Base-by-base conservation (phyloP, 2,888 invertebrate species). In the Diadegma fenestrale region DNA sequence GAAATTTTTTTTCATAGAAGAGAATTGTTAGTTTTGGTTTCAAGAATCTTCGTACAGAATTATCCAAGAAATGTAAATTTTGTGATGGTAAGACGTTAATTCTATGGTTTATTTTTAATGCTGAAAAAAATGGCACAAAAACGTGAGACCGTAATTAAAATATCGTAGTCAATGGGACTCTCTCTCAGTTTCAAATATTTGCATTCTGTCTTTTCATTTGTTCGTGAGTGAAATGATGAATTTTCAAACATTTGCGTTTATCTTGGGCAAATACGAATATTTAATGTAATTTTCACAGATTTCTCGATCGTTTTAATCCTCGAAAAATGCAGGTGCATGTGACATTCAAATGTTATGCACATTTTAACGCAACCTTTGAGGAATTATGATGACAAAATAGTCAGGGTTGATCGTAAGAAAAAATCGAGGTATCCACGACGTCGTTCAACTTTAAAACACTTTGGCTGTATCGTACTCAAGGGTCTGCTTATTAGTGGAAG, bases 401-500 rank as follows among this genome's bases (percentile, higher is more conserved):
- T 66, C 37, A 30, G 41, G 26, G 4, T 22, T 22, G 14, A 43
- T 22, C 26, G 30, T 41, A 37, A 66, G 6, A 37, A 82, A 19
- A 54, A 75, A 79, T 75, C 22, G 58, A 81, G 78, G n/a, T 19
- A 14, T 78, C 80, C 17, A 45, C 80, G 66, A 72, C 86, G 87
- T 66, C 81, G 87, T 86, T 89, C 87, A 85, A 88, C 88, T 89
- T 90, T 90, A 88, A 80, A 89, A 89, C 80, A 84, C 85, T 88
- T 87, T 69, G 69, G 63, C 68, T 84, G 86, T 88, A 88, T 88
- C 86, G 80, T 86, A 64, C 82, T 79, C 63, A 45, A 76, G 81
- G 26, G 87, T 82, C 87, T 86, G 89, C 89, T 90, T 90, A 90
- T 90, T 90, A 90, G 88, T 77, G 81, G 87, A 90, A 90, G 89